Percentiles rank a stretch among this genome's conserved stretches.
These are phyloP conservation scores for Pseudanteris insignis DNA, from an alignment of 2,888 invertebrate genomes.

Conservation along the genomic window DNA sequence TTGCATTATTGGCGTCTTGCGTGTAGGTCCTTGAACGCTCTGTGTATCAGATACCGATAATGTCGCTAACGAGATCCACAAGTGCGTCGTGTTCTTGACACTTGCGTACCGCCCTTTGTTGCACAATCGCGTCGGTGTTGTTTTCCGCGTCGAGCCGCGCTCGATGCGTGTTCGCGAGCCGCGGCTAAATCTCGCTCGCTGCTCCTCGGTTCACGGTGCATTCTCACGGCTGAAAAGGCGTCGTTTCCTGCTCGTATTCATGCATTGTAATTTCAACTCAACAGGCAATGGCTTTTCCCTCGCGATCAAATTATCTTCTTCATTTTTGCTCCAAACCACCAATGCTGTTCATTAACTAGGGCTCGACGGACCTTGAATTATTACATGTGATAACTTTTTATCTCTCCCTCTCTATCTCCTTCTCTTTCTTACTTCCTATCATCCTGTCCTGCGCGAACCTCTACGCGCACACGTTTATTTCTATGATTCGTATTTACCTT, in stretches of 20 bases:
- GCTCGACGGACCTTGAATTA: constrained; percentile 32
- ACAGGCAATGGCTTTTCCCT: constrained; percentile 36
- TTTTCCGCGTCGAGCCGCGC: constrained; percentile 31
- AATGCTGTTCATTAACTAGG: constrained; percentile 31
- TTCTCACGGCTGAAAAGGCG: constrained; percentile 44
- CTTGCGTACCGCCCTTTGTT: constrained; percentile 49
- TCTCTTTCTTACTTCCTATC: not conserved
- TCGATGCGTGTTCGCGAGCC: constrained; percentile 17
- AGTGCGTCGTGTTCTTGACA: constrained; percentile 53
- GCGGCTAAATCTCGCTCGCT: constrained; percentile 13
- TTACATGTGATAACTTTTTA: constrained; percentile 24
- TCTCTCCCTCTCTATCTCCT: too few relatives aligned
- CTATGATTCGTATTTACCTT: too few relatives aligned
- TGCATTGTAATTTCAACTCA: constrained; percentile 38
- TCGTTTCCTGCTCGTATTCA: constrained; percentile 44
- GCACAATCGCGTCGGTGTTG: constrained; percentile 47
- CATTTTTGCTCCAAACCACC: constrained; percentile 25
- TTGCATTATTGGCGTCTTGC: constrained; percentile 16
- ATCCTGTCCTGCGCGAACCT: too few relatives aligned
- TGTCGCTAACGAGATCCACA: constrained; percentile 52
- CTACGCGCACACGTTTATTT: too few relatives aligned
- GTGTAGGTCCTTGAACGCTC: constrained; percentile 50
- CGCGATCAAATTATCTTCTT: constrained; percentile 31
- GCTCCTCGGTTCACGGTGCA: constrained; percentile 42
- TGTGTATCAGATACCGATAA: constrained; percentile 55